phyloP scores from a whole-genome alignment of 2,113 vertebrate species.

The Nothocercus julius region DNA sequence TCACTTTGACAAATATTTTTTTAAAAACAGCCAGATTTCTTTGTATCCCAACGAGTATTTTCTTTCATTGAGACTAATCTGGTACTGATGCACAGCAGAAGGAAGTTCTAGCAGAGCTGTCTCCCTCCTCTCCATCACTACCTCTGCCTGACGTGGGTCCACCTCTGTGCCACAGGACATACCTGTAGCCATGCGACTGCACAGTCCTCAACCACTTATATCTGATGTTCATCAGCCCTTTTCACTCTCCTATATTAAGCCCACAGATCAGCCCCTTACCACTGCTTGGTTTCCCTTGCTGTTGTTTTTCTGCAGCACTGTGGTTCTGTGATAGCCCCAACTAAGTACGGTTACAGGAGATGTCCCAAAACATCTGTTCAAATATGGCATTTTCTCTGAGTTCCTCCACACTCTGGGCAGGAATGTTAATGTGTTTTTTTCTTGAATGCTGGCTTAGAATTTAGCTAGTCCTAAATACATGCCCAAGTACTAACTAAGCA shows the following conservation, averaged over 20 bases:
- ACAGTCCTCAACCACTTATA: neutral
- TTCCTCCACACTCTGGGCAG: neutral
- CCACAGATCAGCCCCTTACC: neutral
- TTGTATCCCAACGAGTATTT: neutral
- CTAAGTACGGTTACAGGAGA: neutral
- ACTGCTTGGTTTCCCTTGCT: neutral
- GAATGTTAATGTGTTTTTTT: neutral
- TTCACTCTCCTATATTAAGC: neutral
- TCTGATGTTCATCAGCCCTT: neutral
- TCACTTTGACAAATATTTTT: neutral
- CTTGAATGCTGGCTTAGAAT: neutral
- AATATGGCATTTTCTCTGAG: neutral
- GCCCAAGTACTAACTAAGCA: neutral
- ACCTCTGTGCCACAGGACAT: neutral
- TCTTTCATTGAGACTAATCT: neutral
- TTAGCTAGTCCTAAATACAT: neutral
- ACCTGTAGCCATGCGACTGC: neutral
- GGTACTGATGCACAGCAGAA: neutral
- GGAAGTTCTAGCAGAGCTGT: neutral
- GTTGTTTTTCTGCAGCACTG: neutral
- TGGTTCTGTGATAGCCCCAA: neutral
- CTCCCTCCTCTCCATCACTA: rapidly evolving
- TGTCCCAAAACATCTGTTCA: neutral
- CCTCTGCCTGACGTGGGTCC: neutral
- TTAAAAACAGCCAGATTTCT: neutral